Percentiles rank a stretch among this genome's conserved stretches.
Evolutionary conservation across 2,888 invertebrate species (phyloP).

Genomic region (Chrysolina americana): DNA sequence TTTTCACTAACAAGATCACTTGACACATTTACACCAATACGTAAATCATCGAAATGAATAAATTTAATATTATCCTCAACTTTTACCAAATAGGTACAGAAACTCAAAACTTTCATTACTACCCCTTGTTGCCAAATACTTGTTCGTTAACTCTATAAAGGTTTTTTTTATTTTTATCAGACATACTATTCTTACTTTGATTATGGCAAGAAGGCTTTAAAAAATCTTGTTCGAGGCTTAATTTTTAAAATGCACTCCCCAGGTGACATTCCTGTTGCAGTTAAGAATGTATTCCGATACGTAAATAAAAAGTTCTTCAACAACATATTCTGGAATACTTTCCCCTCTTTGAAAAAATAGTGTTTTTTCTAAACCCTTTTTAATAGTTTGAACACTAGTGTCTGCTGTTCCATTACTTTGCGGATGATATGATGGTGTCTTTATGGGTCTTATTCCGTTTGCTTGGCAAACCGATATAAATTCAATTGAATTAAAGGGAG

Average conservation of each 20-base stretch:
- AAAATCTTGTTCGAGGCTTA: slow-evolving; percentile 37
- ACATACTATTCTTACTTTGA: not conserved
- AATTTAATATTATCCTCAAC: slow-evolving; percentile 21
- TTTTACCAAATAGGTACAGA: slow-evolving; percentile 30
- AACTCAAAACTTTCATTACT: slow-evolving; percentile 29
- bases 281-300: slow-evolving; percentile 38
- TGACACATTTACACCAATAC: no score
- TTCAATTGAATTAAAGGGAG: not conserved
- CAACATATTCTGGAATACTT: not conserved
- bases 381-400: not conserved
- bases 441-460: not conserved
- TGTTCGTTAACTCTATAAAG: slow-evolving; percentile 4
- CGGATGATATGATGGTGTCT: not conserved
- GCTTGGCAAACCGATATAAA: not conserved
- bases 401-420: not conserved
- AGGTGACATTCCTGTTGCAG: slow-evolving; percentile 28
- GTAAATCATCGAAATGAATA: not conserved
- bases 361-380: not conserved
- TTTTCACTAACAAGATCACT: not conserved
- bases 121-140: slow-evolving; percentile 34
- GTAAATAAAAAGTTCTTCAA: not conserved
- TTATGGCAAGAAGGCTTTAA: slow-evolving; percentile 31
- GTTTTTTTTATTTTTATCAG: slow-evolving; percentile 18
- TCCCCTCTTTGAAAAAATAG: not conserved
- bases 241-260: slow-evolving; percentile 32